phyloP scores from a whole-genome alignment of 2,888 invertebrate genomes.

The Leucophenga maculata region DNA sequence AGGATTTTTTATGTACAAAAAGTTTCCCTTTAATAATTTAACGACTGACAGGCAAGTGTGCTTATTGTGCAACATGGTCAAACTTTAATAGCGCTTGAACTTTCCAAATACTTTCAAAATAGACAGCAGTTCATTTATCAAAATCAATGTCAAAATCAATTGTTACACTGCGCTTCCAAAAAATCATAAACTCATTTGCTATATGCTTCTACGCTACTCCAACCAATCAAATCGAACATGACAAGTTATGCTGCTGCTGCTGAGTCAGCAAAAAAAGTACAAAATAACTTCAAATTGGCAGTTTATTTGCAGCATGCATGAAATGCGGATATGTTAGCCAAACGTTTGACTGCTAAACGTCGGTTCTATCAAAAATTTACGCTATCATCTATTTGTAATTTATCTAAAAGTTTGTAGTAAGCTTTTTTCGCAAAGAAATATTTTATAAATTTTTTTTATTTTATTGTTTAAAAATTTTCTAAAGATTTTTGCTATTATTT shows the following conservation, averaged over 20 bases:
- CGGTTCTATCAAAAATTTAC: slow-evolving; percentile 9
- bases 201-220: too few relatives aligned
- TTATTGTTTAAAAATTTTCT: slow-evolving; percentile 6
- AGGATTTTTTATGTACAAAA: too few relatives aligned
- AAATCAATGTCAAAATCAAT: slow-evolving; percentile 22
- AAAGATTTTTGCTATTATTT: slow-evolving; percentile 5
- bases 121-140: slow-evolving; percentile 5
- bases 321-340: slow-evolving; percentile 19
- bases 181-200: too few relatives aligned
- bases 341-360: background rate
- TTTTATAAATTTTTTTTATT: background rate
- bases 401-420: too few relatives aligned
- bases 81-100: background rate
- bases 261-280: background rate
- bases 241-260: background rate
- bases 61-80: too few relatives aligned
- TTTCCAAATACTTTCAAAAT: too few relatives aligned
- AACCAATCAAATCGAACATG: too few relatives aligned
- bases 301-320: background rate
- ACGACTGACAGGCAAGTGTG: too few relatives aligned
- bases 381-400: too few relatives aligned
- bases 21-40: too few relatives aligned
- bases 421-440: background rate
- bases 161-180: background rate
- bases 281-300: background rate